phyloP scores from a whole-genome alignment of 2,888 invertebrate genomes.

The Scelioninae gen. 1 region DNA sequence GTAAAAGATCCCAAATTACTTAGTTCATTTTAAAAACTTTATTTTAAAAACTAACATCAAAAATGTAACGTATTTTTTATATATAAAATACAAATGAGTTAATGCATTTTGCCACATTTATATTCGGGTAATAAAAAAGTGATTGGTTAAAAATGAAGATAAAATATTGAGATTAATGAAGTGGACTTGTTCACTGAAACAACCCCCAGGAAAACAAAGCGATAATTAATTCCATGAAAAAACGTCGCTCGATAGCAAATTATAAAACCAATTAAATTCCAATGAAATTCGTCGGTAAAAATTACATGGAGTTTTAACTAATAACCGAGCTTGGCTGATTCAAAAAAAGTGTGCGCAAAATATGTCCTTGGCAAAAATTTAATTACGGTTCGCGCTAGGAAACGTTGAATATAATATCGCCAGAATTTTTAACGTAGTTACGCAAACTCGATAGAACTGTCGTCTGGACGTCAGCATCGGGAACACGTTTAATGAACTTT shows the following conservation, averaged over 20 bases:
- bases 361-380: conserved; percentile 31
- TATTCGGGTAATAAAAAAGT: no score
- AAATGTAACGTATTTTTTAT: no score
- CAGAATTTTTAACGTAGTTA: conserved; percentile 53
- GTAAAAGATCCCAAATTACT: no score
- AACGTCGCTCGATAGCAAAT: conserved; percentile 3
- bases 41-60: no score
- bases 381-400: conserved; percentile 28
- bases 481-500: conserved; percentile 72
- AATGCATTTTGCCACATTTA: no score
- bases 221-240: no score
- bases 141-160: no score
- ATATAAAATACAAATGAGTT: no score
- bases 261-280: conserved; percentile 16
- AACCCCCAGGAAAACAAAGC: no score
- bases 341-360: conserved; percentile 7
- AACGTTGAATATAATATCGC: conserved; percentile 26
- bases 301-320: conserved; percentile 3
- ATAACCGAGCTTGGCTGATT: not conserved
- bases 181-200: no score
- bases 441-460: conserved; percentile 50
- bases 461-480: conserved; percentile 54
- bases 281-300: conserved; percentile 8
- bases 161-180: no score
- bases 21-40: no score